Evolutionary conservation across 1,140 invertebrate species (phyloP), one percentile per base, ranked within the genome.

Genomic region (Ooceraea biroi): DNA sequence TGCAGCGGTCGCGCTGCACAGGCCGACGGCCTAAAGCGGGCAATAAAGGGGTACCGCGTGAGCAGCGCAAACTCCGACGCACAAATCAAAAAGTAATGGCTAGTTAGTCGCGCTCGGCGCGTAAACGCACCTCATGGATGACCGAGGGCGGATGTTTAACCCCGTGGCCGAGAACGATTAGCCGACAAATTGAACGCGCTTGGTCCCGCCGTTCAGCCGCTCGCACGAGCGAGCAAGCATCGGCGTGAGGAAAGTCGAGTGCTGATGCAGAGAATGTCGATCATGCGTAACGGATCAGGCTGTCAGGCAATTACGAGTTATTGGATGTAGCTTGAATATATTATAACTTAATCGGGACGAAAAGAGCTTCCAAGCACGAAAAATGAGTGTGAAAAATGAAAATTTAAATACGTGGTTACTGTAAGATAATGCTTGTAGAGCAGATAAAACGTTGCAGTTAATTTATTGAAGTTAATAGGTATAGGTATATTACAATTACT

Each of bases 11-110:
- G 19, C 57, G 66, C 11, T 30, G 65, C 50, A 76, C 61, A 61
- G 25, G 52, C 52, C 44, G 22, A 71, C 85, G 71, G 50, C 36
- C 52, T 36, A 82, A 84, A 73, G 25, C 50, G 60, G 48, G 58
- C 82, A 84, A 86, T 85, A 86, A 89, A 89, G 74, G 17, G 36
- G 2, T 44, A 60, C 71, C 76, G 63, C 52, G 50, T 36, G 30
- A n/a, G 22, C 76, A 61, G 46, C 46, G 30, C 84, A 83, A 77
- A 77, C 82, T 66, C 60, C 60, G 48, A 82, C 58, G 85, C 87
- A 91, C 89, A 90, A 91, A 91, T 92, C 87, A 91, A 91, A 91
- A 91, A 91, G 77, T 91, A 92, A 91, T 91, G 85, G 87, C 85
- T 90, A 88, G 90, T 90, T 91, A 88, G 90, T 85, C 52, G 82